Conservation (phyloP, 92 coral and sea anemone species). For the Umimayanthus kanabou region DNA sequence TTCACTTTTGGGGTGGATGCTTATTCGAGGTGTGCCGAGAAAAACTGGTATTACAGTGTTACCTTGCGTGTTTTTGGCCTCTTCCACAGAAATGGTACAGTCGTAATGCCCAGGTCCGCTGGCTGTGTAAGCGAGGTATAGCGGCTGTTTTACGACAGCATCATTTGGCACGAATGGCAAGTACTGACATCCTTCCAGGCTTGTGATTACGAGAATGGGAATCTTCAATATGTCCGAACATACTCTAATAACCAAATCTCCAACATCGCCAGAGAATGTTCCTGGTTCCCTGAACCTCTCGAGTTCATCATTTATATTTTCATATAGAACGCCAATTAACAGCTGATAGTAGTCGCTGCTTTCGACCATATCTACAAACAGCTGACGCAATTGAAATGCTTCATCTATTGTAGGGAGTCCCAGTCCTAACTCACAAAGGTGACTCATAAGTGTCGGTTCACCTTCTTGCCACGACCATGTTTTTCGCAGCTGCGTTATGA, state of each 20-base stretch:
- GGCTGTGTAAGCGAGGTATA: conserved; percentile 38
- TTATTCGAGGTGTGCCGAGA: too few relatives aligned
- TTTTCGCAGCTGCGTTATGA: conserved; percentile 41
- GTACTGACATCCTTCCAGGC: conserved; percentile 7
- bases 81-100: too few relatives aligned
- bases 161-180: conserved; percentile 49
- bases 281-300: conserved; percentile 44
- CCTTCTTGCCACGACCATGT: not conserved
- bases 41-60: too few relatives aligned
- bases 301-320: not conserved
- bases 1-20: too few relatives aligned
- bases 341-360: not conserved
- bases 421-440: not conserved
- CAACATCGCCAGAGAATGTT: conserved; percentile 47
- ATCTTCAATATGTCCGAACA: conserved; percentile 48
- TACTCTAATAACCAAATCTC: conserved; percentile 48
- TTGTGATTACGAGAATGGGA: conserved; percentile 41
- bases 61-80: too few relatives aligned
- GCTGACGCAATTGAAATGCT: conserved; percentile 42
- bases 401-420: not conserved
- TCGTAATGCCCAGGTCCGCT: conserved; percentile 42
- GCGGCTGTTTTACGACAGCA: not conserved
- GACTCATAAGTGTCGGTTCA: not conserved
- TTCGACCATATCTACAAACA: conserved; percentile 34
- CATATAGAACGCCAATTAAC: not conserved